Conservation (phyloP, 2,113 vertebrate genomes). For the Casuarius casuarius region DNA sequence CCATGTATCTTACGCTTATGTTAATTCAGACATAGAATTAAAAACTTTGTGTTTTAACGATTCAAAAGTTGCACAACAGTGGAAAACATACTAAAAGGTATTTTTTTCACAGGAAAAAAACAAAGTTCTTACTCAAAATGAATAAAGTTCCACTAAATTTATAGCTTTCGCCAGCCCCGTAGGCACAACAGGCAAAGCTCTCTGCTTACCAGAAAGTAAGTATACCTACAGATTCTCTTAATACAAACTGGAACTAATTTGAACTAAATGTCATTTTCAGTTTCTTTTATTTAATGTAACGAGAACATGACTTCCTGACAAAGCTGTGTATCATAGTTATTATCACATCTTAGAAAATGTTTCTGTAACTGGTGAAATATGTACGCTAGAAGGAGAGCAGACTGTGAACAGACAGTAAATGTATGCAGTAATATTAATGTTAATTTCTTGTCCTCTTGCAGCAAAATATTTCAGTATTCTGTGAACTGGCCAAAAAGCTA, state of each 20-base stretch:
- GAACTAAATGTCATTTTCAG: background rate
- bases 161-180: background rate
- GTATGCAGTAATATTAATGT: background rate
- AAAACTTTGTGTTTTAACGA: background rate
- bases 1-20: background rate
- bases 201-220: constrained; percentile 4
- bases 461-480: background rate
- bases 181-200: background rate
- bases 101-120: background rate
- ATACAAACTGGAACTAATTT: constrained; percentile 20
- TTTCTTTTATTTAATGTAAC: background rate
- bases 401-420: background rate
- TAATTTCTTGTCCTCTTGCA: background rate
- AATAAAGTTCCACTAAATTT: background rate
- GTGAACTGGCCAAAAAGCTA: background rate
- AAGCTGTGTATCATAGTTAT: constrained; percentile 3
- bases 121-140: background rate
- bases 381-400: background rate
- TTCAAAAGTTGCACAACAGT: background rate
- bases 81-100: background rate
- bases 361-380: constrained; percentile 2
- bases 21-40: background rate
- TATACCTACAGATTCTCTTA: constrained; percentile 14
- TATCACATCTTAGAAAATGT: background rate
- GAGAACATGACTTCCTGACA: background rate